phyloP scores from a whole-genome alignment of 2,888 invertebrate genomes.

The Esperia sulphurella region DNA sequence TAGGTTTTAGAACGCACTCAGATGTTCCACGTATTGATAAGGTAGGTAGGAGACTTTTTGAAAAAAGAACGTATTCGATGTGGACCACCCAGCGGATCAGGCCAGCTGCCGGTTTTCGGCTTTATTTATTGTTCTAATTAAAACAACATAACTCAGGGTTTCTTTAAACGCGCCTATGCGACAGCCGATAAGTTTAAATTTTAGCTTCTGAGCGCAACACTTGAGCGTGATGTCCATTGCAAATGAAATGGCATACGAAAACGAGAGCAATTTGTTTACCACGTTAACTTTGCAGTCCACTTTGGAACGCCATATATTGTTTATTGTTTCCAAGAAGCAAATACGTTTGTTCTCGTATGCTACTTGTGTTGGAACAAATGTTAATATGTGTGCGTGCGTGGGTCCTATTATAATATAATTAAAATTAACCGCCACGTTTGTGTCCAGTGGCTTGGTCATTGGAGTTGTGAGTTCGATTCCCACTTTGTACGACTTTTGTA shows the following conservation, averaged over 20 bases:
- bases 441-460: too few relatives aligned
- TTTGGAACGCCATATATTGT: too few relatives aligned
- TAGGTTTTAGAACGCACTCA: slow-evolving; percentile 16
- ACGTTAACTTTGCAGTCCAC: too few relatives aligned
- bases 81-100: slow-evolving; percentile 54
- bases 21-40: slow-evolving; percentile 50
- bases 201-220: slow-evolving; percentile 54
- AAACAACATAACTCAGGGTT: slow-evolving; percentile 66
- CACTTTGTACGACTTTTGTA: too few relatives aligned
- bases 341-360: too few relatives aligned
- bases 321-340: too few relatives aligned
- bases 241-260: too few relatives aligned
- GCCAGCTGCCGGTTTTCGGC: slow-evolving; percentile 34
- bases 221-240: too few relatives aligned
- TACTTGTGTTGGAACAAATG: too few relatives aligned
- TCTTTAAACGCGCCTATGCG: slow-evolving; percentile 46
- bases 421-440: background rate
- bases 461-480: too few relatives aligned
- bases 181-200: slow-evolving; percentile 58
- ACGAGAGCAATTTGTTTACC: too few relatives aligned
- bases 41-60: slow-evolving; percentile 46
- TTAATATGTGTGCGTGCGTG: background rate
- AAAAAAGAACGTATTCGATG: slow-evolving; percentile 34
- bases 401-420: slow-evolving; percentile 6
- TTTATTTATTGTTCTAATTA: slow-evolving; percentile 76